A percentile compares a stretch with the other conserved stretches of the same genome.
These are phyloP conservation scores for Lampris incognitus DNA, from an alignment of 2,113 vertebrate species.

Conservation along the genomic window DNA sequence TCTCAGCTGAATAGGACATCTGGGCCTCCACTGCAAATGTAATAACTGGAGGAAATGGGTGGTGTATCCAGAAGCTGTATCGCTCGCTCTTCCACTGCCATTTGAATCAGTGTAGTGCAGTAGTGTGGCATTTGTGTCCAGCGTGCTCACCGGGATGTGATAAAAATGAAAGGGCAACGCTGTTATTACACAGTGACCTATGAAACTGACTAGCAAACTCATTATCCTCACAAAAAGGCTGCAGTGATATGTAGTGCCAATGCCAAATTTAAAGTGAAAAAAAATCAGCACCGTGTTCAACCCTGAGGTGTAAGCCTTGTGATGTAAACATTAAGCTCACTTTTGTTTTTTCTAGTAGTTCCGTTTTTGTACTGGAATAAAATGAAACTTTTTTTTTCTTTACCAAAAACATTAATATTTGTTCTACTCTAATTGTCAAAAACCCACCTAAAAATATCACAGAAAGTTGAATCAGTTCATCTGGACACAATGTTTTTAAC, in stretches of 20 bases:
- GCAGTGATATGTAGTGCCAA: background rate
- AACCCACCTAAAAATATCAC: too few relatives aligned
- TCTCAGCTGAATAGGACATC: slow-evolving; percentile 68
- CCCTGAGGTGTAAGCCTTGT: background rate
- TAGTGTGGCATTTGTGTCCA: slow-evolving; percentile 38
- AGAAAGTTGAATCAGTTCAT: too few relatives aligned
- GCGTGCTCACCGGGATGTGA: slow-evolving; percentile 25
- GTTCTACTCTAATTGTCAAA: too few relatives aligned
- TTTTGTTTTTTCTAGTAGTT: too few relatives aligned
- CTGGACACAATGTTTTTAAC: too few relatives aligned
- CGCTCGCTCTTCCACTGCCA: slow-evolving; percentile 24
- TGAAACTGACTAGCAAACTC: slow-evolving; percentile 18
- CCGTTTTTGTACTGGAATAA: too few relatives aligned
- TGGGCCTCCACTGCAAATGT: slow-evolving; percentile 51
- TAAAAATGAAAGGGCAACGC: slow-evolving; percentile 36
- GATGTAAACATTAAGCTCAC: background rate
- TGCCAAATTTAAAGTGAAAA: background rate
- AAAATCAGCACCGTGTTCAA: background rate
- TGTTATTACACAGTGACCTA: slow-evolving; percentile 42
- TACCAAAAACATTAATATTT: too few relatives aligned
- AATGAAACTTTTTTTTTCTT: too few relatives aligned
- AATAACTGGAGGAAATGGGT: slow-evolving; percentile 51
- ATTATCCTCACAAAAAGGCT: slow-evolving; percentile 40
- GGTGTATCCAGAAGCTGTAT: slow-evolving; percentile 27
- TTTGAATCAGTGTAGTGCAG: slow-evolving; percentile 36